A percentile compares a stretch with the other conserved stretches of the same genome.
phyloP scores from a whole-genome alignment of 2,113 vertebrate species.

The Pleuronectes platessa region DNA sequence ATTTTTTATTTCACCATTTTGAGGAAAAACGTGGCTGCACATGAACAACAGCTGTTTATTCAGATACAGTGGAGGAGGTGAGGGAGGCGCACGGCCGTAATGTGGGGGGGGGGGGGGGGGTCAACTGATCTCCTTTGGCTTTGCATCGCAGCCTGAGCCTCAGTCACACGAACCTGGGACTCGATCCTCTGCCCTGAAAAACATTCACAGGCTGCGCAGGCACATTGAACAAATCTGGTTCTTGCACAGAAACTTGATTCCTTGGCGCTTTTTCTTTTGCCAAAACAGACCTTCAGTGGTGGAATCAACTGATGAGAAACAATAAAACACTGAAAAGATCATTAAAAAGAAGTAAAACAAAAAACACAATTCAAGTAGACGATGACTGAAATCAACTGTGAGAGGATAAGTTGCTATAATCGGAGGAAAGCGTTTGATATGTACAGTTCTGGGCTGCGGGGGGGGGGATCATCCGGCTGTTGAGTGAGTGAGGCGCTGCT shows the following conservation, averaged over 20 bases:
- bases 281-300: conserved; percentile 16
- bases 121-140: conserved; percentile 51
- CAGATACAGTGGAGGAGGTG: conserved; percentile 77
- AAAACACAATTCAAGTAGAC: conserved; percentile 64
- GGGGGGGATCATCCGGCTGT: conserved; percentile 62
- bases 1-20: conserved; percentile 88
- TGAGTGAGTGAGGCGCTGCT: conserved; percentile 77
- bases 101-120: not conserved
- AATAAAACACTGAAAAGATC: conserved; percentile 64
- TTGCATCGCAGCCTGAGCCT: conserved; percentile 46
- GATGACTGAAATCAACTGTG: conserved; percentile 55
- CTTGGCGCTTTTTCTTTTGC: conserved; percentile 32
- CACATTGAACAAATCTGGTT: conserved; percentile 38
- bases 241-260: conserved; percentile 30
- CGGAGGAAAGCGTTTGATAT: conserved; percentile 61
- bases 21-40: conserved; percentile 87
- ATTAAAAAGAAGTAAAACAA: conserved; percentile 45
- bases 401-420: conserved; percentile 28
- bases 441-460: conserved; percentile 70
- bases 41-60: conserved; percentile 78
- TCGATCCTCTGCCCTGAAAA: conserved; percentile 27
- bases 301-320: conserved; percentile 37
- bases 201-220: conserved; percentile 60
- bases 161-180: conserved; percentile 48
- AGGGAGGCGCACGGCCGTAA: conserved; percentile 69